These are phyloP conservation scores for Penaeus vannamei DNA, from an alignment of 1,140 invertebrate genomes.

Conservation along the genomic window DNA sequence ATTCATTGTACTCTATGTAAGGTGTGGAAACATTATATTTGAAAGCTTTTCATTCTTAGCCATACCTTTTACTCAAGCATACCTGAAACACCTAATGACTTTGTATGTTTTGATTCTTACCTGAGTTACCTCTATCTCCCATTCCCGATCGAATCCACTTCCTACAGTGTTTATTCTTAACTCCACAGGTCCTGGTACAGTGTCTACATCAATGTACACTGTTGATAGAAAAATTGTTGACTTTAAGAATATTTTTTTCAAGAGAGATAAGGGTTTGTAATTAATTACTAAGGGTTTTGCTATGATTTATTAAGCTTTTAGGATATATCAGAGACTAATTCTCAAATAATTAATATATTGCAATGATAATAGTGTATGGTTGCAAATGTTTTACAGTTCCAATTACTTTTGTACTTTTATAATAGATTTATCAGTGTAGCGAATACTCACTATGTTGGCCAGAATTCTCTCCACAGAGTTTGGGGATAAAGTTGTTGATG, in stretches of 20 bases:
- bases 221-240: slow-evolving; percentile 23
- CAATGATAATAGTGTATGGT: too few species aligned
- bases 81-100: neutral
- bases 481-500: slow-evolving; percentile 78
- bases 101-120: slow-evolving; percentile 68
- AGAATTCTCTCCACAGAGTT: slow-evolving; percentile 82
- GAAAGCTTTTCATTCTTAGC: too few species aligned
- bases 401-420: too few species aligned
- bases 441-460: slow-evolving; percentile 80
- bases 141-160: slow-evolving; percentile 73
- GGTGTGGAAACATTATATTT: too few species aligned
- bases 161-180: slow-evolving; percentile 78
- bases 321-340: too few species aligned
- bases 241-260: neutral
- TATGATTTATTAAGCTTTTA: too few species aligned
- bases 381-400: too few species aligned
- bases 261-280: neutral
- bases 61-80: too few species aligned
- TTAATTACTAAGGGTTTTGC: too few species aligned
- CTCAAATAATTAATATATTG: too few species aligned
- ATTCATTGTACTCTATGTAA: too few species aligned
- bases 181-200: slow-evolving; percentile 77
- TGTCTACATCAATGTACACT: slow-evolving; percentile 83
- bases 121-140: slow-evolving; percentile 79
- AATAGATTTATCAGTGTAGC: too few species aligned